Evolutionary conservation across 1,140 invertebrate genomes (phyloP).

Genomic region (Microplitis mediator): DNA sequence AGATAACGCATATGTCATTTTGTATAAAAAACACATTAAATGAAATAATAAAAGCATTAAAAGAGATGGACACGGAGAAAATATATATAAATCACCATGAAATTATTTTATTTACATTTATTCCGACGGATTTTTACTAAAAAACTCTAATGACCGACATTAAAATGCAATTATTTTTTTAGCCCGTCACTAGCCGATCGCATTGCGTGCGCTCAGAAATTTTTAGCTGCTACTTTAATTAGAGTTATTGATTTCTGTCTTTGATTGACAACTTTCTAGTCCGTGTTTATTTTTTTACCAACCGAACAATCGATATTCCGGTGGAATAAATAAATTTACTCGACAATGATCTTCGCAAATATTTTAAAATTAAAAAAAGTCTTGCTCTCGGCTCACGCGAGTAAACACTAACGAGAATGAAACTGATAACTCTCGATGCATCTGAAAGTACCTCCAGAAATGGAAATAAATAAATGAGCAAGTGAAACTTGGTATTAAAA

Average conservation of each 20-base stretch:
- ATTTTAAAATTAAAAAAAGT: background rate
- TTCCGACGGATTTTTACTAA: background rate
- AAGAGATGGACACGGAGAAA: constrained; percentile 18
- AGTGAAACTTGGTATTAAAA: background rate
- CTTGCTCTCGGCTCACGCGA: background rate
- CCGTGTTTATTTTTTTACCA: too few relatives aligned
- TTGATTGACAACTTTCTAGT: too few relatives aligned
- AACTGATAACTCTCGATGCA: constrained; percentile 7
- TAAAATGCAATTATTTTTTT: too few relatives aligned
- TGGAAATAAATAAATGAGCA: background rate
- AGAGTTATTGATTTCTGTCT: too few relatives aligned
- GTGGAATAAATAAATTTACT: too few relatives aligned
- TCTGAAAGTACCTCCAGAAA: background rate
- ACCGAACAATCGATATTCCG: too few relatives aligned
- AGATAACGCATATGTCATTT: background rate
- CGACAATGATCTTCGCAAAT: background rate
- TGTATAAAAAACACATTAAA: background rate
- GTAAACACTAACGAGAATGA: constrained; percentile 11
- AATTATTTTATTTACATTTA: constrained; percentile 1
- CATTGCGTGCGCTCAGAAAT: too few relatives aligned
- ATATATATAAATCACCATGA: constrained; percentile 19
- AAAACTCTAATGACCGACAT: too few relatives aligned
- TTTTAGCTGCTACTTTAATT: too few relatives aligned
- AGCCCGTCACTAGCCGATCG: too few relatives aligned
- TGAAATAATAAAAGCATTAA: background rate